Percentiles rank a stretch among this genome's conserved stretches.
phyloP scores from a whole-genome alignment of 1,140 invertebrate species.

The Berghia stephanieae region DNA sequence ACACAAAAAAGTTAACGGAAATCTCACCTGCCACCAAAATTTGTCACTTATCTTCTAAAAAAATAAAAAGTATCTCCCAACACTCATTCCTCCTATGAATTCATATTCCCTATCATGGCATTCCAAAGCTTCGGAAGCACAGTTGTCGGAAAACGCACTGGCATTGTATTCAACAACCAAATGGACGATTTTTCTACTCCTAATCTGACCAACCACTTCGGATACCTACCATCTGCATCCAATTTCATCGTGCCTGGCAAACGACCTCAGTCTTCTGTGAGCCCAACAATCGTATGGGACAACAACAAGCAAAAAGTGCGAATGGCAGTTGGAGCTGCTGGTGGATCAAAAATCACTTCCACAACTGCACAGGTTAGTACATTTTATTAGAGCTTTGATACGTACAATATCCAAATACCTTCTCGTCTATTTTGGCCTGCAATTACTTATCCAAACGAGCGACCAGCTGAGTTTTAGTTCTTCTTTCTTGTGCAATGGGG shows the following conservation, averaged over 20 bases:
- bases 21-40: no score
- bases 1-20: no score
- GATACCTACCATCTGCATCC: conserved; percentile 70
- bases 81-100: no score
- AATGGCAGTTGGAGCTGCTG: conserved; percentile 88
- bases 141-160: conserved; percentile 75
- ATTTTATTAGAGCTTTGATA: no score
- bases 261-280: conserved; percentile 90
- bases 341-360: conserved; percentile 89
- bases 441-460: no score
- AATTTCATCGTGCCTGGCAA: conserved; percentile 86
- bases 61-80: no score
- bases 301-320: conserved; percentile 73
- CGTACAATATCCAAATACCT: no score
- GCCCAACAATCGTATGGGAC: conserved; percentile 84
- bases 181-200: conserved; percentile 96
- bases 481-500: no score
- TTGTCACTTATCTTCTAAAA: no score
- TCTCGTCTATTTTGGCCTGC: neutral
- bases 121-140: conserved; percentile 69
- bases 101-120: no score
- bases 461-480: neutral
- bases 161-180: conserved; percentile 91
- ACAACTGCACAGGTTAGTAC: conserved; percentile 78
- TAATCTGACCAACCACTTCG: conserved; percentile 79